These are phyloP conservation scores for Notocelia uddmanniana DNA, from an alignment of 2,888 invertebrate genomes.

Conservation along the genomic window DNA sequence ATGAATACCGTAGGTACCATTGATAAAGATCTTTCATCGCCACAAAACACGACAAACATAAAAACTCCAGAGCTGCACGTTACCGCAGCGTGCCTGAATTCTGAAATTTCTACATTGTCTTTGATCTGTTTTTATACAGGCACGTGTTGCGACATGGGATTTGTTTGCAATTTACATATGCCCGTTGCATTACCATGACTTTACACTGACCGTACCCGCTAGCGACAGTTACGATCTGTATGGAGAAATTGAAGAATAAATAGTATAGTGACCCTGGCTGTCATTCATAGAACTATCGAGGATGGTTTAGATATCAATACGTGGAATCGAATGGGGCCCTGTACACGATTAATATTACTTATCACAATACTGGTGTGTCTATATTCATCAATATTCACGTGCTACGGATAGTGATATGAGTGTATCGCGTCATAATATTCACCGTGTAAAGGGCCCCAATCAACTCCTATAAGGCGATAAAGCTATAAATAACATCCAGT, in stretches of 20 bases:
- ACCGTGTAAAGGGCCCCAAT: too few relatives aligned
- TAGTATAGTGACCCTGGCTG: too few relatives aligned
- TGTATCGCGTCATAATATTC: too few relatives aligned
- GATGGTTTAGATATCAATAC: background rate
- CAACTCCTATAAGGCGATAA: conserved; percentile 3
- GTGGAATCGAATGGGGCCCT: conserved; percentile 5
- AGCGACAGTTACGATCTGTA: too few relatives aligned
- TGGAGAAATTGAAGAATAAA: too few relatives aligned
- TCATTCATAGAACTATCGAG: too few relatives aligned
- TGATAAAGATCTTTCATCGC: conserved; percentile 28
- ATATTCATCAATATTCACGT: too few relatives aligned
- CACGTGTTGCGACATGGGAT: conserved; percentile 31
- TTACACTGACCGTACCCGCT: too few relatives aligned
- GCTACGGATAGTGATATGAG: too few relatives aligned
- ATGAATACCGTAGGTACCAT: background rate
- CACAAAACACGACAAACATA: background rate
- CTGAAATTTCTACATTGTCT: background rate
- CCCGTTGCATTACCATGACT: too few relatives aligned
- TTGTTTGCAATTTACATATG: conserved; percentile 13
- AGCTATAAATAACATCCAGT: conserved; percentile 6
- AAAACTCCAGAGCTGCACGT: conserved; percentile 18
- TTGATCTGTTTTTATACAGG: conserved; percentile 6
- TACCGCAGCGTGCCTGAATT: conserved; percentile 16
- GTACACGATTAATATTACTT: too few relatives aligned
- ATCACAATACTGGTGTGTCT: too few relatives aligned